Evolutionary conservation across 2,797 vertebrate species (phyloP).

Genomic region (Artibeus lituratus): DNA sequence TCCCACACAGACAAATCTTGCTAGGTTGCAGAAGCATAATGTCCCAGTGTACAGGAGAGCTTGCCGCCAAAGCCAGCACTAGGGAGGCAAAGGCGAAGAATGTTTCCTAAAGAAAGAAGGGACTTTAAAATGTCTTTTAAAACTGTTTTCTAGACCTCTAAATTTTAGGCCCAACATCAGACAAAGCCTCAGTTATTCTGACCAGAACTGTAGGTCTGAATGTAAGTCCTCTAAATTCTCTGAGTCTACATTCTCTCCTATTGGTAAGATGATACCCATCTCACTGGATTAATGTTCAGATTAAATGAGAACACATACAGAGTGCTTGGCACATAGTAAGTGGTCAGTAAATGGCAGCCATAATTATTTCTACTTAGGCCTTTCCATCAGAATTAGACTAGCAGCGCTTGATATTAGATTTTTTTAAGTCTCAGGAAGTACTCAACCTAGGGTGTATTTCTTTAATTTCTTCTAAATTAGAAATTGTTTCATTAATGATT

Average conservation of each 20-base stretch:
- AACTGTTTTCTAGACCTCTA: neutral
- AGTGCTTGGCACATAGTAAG: neutral
- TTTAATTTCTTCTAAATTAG: neutral
- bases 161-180: neutral
- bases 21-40: neutral
- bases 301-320: neutral
- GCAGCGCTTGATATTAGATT: neutral
- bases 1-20: neutral
- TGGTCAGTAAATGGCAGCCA: neutral
- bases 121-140: constrained; percentile 3
- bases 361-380: neutral
- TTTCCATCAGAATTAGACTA: neutral
- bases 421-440: neutral
- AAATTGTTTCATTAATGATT: neutral
- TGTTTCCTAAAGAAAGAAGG: neutral
- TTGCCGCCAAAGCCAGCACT: neutral
- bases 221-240: neutral
- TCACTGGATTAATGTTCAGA: neutral
- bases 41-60: neutral
- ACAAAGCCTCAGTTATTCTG: neutral
- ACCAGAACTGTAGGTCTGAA: neutral
- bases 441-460: neutral
- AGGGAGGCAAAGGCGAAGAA: neutral
- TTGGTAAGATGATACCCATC: neutral
- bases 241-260: neutral